Evolutionary conservation across 2,888 invertebrate species (phyloP), one percentile per base, ranked within the genome.

Genomic region (Criorhina ranunculi): DNA sequence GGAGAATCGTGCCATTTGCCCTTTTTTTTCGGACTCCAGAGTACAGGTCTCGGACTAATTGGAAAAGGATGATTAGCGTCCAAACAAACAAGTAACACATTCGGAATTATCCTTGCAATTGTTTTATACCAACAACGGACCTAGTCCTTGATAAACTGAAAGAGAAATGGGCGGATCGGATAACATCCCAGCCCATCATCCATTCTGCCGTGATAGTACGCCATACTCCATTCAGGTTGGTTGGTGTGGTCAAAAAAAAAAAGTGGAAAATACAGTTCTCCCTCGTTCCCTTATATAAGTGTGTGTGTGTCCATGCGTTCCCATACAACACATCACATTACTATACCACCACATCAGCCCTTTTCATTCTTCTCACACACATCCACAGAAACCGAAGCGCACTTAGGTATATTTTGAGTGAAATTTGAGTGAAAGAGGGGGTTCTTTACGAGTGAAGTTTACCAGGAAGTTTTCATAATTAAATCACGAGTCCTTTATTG

Each of bases 121-220:
- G 76, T 64, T 51, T 64, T 12, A 9, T 57, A 17, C 1, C 19
- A 8, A 33, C 4, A 49, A 15, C 59, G 17, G n/a, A 1, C 19
- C 49, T 24, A 11, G n/a, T 15, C 5, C 33, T 29, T 29, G n/a
- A 12, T 49, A 24, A 59, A 66, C 31, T 59, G 42, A 69, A 73
- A 40, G 8, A 33, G 15, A 85, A 85, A 85, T 85, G 80, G 83
- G 83, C 83, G 83, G 79, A 85, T 85, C 83, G 49, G 29, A 80
- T 85, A 85, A 69, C 83, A 70, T 59, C 37, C 75, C 79, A 69
- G 37, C 83, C 83, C 83, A 75, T 31, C 59, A 31, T 17, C 12
- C 19, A 3, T 44, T 67, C 31, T 12, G 8, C 42, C 49, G 44
- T 9, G 35, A 40, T 44, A 1, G 40, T 62, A 73, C 75, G 79